Evolutionary conservation across 2,113 vertebrate species (phyloP).

Genomic region (Sorex araneus): DNA sequence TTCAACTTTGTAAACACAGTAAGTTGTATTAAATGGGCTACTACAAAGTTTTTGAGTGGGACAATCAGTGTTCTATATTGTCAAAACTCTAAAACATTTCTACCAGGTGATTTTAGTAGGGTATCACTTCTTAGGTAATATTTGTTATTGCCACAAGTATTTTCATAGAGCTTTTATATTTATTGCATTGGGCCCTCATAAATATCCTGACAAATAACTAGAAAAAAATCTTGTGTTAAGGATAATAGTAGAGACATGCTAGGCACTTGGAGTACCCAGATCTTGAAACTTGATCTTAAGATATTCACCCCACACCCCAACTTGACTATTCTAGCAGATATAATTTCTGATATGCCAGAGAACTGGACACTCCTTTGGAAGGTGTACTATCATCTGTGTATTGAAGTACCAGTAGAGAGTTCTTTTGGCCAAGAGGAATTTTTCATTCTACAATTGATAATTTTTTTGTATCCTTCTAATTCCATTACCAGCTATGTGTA

Average conservation of each 20-base stretch:
- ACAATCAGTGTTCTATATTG: background rate
- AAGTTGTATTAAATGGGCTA: background rate
- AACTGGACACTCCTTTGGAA: background rate
- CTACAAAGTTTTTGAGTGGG: too few relatives aligned
- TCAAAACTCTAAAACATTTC: conserved; percentile 29
- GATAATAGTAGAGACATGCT: background rate
- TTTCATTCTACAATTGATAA: background rate
- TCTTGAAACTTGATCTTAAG: conserved; percentile 27
- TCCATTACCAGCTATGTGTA: conserved; percentile 29
- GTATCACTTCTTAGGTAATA: conserved; percentile 1
- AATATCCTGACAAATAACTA: background rate
- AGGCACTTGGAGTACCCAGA: background rate
- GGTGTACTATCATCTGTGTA: background rate
- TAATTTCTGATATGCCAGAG: background rate
- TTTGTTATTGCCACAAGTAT: conserved; percentile 50
- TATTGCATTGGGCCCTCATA: background rate
- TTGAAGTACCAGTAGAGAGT: background rate
- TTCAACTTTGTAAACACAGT: background rate
- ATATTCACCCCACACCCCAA: too few relatives aligned
- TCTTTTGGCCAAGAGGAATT: background rate
- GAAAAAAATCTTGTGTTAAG: conserved; percentile 38
- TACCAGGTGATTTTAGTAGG: background rate
- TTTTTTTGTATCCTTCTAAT: background rate
- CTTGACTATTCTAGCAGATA: background rate
- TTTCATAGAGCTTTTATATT: background rate